A percentile compares a stretch with the other conserved stretches of the same genome.
Evolutionary conservation across 2,113 vertebrate species (phyloP).

Genomic region (Xenopus laevis): DNA sequence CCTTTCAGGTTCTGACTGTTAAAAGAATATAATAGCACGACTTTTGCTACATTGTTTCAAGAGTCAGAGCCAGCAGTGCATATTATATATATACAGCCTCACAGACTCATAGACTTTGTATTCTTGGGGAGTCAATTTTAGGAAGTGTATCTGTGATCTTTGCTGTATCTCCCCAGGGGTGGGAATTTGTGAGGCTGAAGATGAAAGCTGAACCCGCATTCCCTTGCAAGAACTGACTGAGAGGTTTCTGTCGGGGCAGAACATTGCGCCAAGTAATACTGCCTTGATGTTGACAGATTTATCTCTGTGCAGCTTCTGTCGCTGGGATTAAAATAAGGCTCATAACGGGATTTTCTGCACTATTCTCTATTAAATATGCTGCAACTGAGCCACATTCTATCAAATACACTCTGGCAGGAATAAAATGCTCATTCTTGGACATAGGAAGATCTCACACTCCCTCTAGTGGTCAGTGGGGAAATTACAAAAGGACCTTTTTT

Average conservation of each 20-base stretch:
- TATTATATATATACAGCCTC: too few species aligned
- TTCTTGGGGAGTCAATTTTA: too few species aligned
- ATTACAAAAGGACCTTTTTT: too few species aligned
- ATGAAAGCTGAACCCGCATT: not conserved
- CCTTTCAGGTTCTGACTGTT: too few species aligned
- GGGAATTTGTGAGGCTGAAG: too few species aligned
- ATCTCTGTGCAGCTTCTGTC: slow-evolving; percentile 17
- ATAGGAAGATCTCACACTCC: not conserved
- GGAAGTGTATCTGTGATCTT: too few species aligned
- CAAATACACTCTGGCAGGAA: not conserved
- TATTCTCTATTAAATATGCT: slow-evolving; percentile 32
- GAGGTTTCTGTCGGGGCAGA: not conserved
- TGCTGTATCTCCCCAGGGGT: too few species aligned
- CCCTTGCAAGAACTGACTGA: not conserved
- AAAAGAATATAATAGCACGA: too few species aligned
- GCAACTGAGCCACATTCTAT: slow-evolving; percentile 25
- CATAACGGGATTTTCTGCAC: slow-evolving; percentile 20
- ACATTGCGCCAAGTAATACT: slow-evolving; percentile 13
- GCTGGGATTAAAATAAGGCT: slow-evolving; percentile 32
- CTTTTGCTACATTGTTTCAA: too few species aligned
- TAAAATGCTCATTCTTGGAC: not conserved
- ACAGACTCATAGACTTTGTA: too few species aligned
- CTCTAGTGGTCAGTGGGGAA: not conserved
- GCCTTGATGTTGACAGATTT: slow-evolving; percentile 28
- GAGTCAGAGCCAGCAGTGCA: too few species aligned